Base-by-base conservation (phyloP, 2,888 invertebrate genomes). In the Nasonia oneida region DNA sequence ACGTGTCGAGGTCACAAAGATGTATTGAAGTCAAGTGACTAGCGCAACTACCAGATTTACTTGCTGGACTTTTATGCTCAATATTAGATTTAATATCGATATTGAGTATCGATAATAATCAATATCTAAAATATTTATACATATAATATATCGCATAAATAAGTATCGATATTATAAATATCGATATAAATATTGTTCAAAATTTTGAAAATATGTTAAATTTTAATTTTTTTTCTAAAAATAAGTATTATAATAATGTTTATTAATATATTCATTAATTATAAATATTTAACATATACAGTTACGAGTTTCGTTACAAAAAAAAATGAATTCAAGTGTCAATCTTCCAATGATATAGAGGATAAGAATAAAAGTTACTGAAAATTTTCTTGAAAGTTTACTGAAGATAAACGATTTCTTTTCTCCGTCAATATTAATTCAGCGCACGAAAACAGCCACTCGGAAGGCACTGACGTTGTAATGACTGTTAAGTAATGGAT, bases 71-170 rank as follows among this genome's bases (percentile, higher is more conserved):
- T 37, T 29, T 29, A 29, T 29, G 1, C 29, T 29, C 29, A 29
- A 29, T 29, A 29, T 29, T 29, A 29, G 29, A 29, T 29, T 29
- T 29, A 29, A 61, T 61, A 61, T 61, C 61, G 61, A 61, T 61
- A 61, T 61, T 15, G 61, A 15, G 61, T 61, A 61, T 61, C 61
- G 18, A 61, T 61, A 61, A 61, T 61, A 61, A 61, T 61, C n/a
- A 15, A 8, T 61, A 61, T 15, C 61, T 61, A 15, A 61, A 61
- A 61, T 61, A 61, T 61, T 15, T 8, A 61, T 61, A 61, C 14
- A 15, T 61, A 61, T 15, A 61, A 61, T 61, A 61, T 61, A 61
- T 61, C 14, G 8, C 14, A 61, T 29, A 61, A 61, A 61, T 15
- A 61, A 61, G 14, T 61, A 61, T 61, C 61, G 61, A 61, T 23